Evolutionary conservation across 1,140 invertebrate species (phyloP).

Genomic region (Drosophila pseudoananassae): DNA sequence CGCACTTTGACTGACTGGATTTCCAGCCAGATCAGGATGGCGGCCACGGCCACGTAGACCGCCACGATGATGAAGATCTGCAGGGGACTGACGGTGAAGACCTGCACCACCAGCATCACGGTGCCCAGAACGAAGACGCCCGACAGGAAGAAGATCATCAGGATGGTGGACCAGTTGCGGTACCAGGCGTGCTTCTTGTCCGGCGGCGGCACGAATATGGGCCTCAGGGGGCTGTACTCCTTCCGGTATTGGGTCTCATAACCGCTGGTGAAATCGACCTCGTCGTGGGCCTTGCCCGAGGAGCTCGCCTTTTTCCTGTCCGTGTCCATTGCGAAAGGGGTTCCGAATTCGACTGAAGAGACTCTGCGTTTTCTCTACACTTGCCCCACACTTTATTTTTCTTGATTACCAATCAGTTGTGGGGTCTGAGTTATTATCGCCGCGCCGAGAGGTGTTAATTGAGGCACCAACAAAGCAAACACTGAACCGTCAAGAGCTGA

Average conservation of each 20-base stretch:
- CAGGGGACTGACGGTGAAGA: conserved; percentile 61
- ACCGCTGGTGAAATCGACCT: conserved; percentile 77
- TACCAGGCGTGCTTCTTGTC: conserved; percentile 66
- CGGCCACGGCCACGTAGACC: conserved; percentile 57
- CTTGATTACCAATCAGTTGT: conserved; percentile 57
- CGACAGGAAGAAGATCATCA: conserved; percentile 58
- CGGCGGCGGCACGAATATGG: conserved; percentile 58
- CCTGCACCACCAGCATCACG: conserved; percentile 50
- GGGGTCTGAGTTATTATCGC: conserved; percentile 71
- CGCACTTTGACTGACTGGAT: conserved; percentile 71
- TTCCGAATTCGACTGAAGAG: conserved; percentile 54
- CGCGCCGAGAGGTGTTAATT: conserved; percentile 72
- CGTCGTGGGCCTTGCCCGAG: conserved; percentile 47
- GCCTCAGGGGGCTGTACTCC: conserved; percentile 69
- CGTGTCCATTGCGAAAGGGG: conserved; percentile 68
- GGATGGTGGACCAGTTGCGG: conserved; percentile 58
- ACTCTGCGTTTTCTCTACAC: conserved; percentile 8
- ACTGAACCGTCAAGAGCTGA: conserved; percentile 30
- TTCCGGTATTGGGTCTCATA: conserved; percentile 75
- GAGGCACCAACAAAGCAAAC: conserved; percentile 54
- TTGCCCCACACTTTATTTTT: conserved; percentile 1
- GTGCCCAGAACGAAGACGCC: conserved; percentile 62
- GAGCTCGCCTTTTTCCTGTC: conserved; percentile 47
- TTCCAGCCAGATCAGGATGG: conserved; percentile 65
- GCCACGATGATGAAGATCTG: conserved; percentile 58